Conservation (phyloP, 2,113 vertebrate species). For the Callopanchax toddi region DNA sequence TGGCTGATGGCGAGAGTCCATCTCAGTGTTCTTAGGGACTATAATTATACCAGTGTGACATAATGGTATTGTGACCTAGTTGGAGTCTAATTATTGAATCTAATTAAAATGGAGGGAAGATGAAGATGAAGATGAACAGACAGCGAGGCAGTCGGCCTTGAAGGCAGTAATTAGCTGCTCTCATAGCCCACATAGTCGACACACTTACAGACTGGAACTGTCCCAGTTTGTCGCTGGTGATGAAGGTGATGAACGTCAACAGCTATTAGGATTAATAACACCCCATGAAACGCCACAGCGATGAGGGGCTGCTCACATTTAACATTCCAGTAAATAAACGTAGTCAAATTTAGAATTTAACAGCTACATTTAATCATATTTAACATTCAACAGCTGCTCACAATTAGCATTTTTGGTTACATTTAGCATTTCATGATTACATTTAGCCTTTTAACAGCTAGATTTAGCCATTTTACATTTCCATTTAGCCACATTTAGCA, state of each 20-base stretch:
- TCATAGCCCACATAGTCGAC: slow-evolving; percentile 55
- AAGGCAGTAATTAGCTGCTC: slow-evolving; percentile 61
- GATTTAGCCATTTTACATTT: too few relatives aligned
- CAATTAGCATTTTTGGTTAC: too few relatives aligned
- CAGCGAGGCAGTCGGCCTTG: slow-evolving; percentile 21
- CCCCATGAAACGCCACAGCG: not conserved
- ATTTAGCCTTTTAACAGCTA: too few relatives aligned
- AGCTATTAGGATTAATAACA: not conserved
- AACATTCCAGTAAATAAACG: too few relatives aligned
- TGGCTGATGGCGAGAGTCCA: slow-evolving; percentile 3
- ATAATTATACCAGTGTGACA: slow-evolving; percentile 25
- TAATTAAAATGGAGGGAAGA: slow-evolving; percentile 45
- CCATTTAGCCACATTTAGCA: too few relatives aligned
- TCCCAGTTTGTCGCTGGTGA: slow-evolving; percentile 31
- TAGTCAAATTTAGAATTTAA: too few relatives aligned
- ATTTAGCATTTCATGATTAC: too few relatives aligned
- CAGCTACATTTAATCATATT: too few relatives aligned
- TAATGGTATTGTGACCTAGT: slow-evolving; percentile 43
- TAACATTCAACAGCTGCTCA: too few relatives aligned
- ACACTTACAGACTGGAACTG: slow-evolving; percentile 41
- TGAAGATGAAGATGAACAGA: slow-evolving; percentile 16
- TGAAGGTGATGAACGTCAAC: slow-evolving; percentile 36
- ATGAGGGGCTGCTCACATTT: too few relatives aligned
- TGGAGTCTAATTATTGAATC: slow-evolving; percentile 58
- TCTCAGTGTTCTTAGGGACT: not conserved